Evolutionary conservation across 2,888 invertebrate species (phyloP).

Genomic region (Harmothoe impar): DNA sequence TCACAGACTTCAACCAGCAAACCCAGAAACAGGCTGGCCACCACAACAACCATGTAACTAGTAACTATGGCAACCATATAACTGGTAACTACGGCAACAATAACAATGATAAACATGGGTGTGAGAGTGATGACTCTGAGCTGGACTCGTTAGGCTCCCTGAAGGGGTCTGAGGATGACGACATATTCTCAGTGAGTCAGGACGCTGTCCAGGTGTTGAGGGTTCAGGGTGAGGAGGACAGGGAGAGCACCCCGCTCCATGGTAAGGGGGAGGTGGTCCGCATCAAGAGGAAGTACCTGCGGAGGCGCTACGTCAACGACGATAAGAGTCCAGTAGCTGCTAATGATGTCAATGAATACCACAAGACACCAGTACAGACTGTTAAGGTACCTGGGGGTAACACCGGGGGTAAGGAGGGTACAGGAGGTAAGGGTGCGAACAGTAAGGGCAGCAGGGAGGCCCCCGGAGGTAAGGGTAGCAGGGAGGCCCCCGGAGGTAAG

Average conservation of each 20-base stretch:
- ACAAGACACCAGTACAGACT: not conserved
- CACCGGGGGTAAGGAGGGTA: not conserved
- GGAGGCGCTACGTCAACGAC: not conserved
- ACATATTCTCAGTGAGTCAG: not conserved
- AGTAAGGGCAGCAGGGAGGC: too few species aligned
- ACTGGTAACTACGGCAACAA: not conserved
- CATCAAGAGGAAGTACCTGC: slow-evolving; percentile 43
- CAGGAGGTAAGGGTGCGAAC: not conserved
- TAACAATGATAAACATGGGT: not conserved
- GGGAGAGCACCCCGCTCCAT: not conserved
- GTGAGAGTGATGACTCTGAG: not conserved
- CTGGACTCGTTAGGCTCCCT: not conserved
- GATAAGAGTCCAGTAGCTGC: not conserved
- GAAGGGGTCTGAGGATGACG: not conserved
- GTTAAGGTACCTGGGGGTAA: not conserved
- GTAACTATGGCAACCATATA: not conserved
- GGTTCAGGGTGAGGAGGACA: not conserved
- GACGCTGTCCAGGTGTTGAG: not conserved
- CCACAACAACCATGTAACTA: not conserved
- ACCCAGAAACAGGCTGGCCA: not conserved
- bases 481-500: not conserved
- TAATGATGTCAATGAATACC: not conserved
- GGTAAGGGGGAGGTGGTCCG: not conserved
- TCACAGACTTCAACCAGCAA: not conserved
- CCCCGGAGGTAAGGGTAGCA: not conserved